These are phyloP conservation scores for Patella pellucida DNA, from an alignment of 2,888 invertebrate species.

Conservation along the genomic window DNA sequence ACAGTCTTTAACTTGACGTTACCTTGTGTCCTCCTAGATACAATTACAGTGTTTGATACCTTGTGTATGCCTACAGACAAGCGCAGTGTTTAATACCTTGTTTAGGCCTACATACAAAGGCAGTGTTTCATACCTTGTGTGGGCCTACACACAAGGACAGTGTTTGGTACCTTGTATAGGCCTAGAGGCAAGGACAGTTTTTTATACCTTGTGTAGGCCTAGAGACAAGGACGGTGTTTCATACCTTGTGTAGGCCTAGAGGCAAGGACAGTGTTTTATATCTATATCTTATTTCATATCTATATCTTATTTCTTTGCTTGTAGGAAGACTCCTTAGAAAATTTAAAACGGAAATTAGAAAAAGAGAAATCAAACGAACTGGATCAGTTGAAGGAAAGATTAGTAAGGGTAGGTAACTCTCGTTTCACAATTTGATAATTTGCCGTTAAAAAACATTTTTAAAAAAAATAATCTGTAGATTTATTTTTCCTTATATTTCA, in stretches of 20 bases:
- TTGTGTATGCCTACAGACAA: too few species aligned
- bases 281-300: neutral
- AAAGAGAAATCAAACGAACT: slow-evolving; percentile 61
- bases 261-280: too few species aligned
- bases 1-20: too few species aligned
- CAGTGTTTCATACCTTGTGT: too few species aligned
- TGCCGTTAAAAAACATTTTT: neutral
- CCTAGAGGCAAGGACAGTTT: too few species aligned
- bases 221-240: neutral
- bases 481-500: neutral
- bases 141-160: too few species aligned
- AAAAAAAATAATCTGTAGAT: neutral
- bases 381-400: slow-evolving; percentile 61
- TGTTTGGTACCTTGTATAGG: too few species aligned
- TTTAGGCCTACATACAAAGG: too few species aligned
- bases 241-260: neutral
- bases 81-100: too few species aligned
- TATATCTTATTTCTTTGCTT: slow-evolving; percentile 12
- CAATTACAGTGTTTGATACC: neutral
- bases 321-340: slow-evolving; percentile 60
- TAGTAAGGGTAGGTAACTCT: slow-evolving; percentile 56
- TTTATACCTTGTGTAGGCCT: neutral
- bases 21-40: neutral
- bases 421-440: neutral
- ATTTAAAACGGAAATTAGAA: slow-evolving; percentile 54